Evolutionary conservation across 1,140 invertebrate species (phyloP), one percentile per base, ranked within the genome.

Genomic region (Globodera rostochiensis): DNA sequence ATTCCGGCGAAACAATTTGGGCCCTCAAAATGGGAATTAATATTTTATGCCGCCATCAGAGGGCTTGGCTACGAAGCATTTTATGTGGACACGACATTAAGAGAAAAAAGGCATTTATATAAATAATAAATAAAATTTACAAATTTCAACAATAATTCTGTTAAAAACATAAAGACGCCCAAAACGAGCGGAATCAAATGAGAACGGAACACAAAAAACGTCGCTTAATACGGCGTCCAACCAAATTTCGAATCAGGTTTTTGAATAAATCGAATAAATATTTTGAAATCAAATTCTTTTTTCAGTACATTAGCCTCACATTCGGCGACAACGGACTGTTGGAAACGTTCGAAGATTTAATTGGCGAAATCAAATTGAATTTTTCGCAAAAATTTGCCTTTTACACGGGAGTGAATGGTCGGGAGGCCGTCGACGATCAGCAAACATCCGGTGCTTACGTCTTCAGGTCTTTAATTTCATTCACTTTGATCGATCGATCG

Each of bases 381-480:
- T 78, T 78, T 21, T 64, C 57, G 25, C 81, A 82, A 73, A 50
- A 82, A 82, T 82, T 82, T 53, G 60, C 73, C 46, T 82, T 71
- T 67, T 82, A 82, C 64, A 47, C 47, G 13, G 66, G 46, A 7
- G 5, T 66, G 13, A 47, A 46, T 73, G 60, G 53, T 21, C 47
- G 53, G 19, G 45, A 13, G 19, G 19, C 19, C 66, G 19, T n/a
- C 1, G 36, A 74, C 11, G 47, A 77, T n/a, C 73, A 47, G 36
- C 36, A 70, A 15, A 19, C 45, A 66, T 81, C 81, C n/a, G 81
- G 81, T 25, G 67, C 69, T 57, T 82, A 82, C 83, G 64, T 81
- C 45, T 81, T 96, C 90, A 77, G 77, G 77, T 78, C 19, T 66
- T 13, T 15, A 73, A 73, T 15, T 25, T 46, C 2, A 74, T 74